Evolutionary conservation across 2,888 invertebrate genomes (phyloP), one percentile per base, ranked within the genome.

Genomic region (Troglohyphantes excavatus): DNA sequence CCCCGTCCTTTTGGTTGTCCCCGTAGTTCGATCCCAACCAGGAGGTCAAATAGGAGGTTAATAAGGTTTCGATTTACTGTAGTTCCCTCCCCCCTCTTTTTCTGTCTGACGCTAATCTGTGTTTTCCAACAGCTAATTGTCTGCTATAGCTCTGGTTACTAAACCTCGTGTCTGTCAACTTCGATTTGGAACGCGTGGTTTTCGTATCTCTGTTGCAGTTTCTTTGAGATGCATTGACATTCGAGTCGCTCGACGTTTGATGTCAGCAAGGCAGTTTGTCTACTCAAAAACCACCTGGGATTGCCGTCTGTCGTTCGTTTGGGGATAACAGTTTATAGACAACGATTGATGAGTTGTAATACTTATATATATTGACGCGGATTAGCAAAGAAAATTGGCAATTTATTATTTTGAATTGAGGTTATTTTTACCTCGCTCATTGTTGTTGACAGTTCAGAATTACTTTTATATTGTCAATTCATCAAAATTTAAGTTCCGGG

Each of bases 1-100:
- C 23, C 0, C 26, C 17, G 65, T 33, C 59, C 26, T 73, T 23
- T 6, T 17, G 46, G 33, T 9, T 76, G 59, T 61, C 76, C 76
- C 53, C 27, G 53, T 7, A n/a, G 3, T 73, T 46, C 19, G 43
- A 21, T 46, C 33, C 6, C n/a, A 23, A 46, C 1, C 29, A n/a
- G 19, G 53, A 75, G 59, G 75, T 59, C 75, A 26, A 59, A 75
- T 23, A 26, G 27, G 29, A 75, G 75, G 75, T 33, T 75, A 75
- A 75, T 33, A 75, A 61, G 46, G 75, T 59, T 46, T 46, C 63
- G 11, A 13, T 63, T 63, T 19, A 26, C 23, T 11, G 63, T 9
- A 63, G 63, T 33, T 53, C 23, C 46, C 46, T 53, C 23, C 46
- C 46, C 27, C 43, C 43, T 26, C n/a, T 19, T 11, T 46, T 46